Evolutionary conservation across 2,797 vertebrate species (phyloP).

Genomic region (Microcaecilia unicolor): DNA sequence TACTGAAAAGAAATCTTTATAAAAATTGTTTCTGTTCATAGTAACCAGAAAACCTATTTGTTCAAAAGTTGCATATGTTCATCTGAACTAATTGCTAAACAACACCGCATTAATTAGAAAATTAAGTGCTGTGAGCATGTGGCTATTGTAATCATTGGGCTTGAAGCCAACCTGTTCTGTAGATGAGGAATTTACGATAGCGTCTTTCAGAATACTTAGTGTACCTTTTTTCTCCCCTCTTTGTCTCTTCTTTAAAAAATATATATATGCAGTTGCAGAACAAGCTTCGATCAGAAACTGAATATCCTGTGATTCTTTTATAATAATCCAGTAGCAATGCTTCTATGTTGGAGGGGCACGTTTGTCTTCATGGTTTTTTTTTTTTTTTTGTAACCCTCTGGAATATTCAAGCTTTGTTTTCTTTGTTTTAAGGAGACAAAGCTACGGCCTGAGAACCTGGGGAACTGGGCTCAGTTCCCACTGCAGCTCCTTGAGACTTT

Average conservation of each 20-base stretch:
- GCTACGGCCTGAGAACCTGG: too few relatives aligned
- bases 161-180: conserved; percentile 41
- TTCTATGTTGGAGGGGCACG: conserved; percentile 19
- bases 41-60: conserved; percentile 42
- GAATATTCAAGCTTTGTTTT: conserved; percentile 10
- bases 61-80: conserved; percentile 49
- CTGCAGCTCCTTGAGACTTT: too few relatives aligned
- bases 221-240: conserved; percentile 27
- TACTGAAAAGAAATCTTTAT: too few relatives aligned
- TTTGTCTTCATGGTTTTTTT: conserved; percentile 15
- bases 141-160: conserved; percentile 57
- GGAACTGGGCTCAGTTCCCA: too few relatives aligned
- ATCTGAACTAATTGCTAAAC: conserved; percentile 60
- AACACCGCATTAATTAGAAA: conserved; percentile 59
- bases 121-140: conserved; percentile 57
- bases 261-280: conserved; percentile 33
- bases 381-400: not conserved
- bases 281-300: conserved; percentile 28
- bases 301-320: conserved; percentile 32
- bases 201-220: conserved; percentile 34
- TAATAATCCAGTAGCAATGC: conserved; percentile 46
- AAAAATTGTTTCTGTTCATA: conserved; percentile 57
- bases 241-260: too few relatives aligned
- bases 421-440: too few relatives aligned
- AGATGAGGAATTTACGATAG: conserved; percentile 31